Percentiles rank a stretch among this genome's conserved stretches.
phyloP scores from a whole-genome alignment of 2,888 invertebrate species.

The Galerucella nymphaeae region DNA sequence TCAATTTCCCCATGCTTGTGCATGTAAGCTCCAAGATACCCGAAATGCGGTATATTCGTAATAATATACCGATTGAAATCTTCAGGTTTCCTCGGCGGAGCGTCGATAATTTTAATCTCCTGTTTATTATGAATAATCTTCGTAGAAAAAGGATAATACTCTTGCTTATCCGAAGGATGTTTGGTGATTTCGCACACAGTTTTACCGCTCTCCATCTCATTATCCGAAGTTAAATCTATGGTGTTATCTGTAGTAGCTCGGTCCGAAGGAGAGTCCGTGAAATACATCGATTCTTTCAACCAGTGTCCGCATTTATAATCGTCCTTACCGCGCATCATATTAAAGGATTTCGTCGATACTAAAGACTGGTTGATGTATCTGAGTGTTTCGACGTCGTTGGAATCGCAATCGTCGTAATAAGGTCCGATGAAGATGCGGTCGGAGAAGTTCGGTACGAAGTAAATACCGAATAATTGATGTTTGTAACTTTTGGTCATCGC shows the following conservation, averaged over 20 bases:
- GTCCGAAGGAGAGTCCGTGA: background rate
- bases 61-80: conserved; percentile 54
- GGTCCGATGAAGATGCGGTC: conserved; percentile 63
- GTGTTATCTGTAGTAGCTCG: conserved; percentile 26
- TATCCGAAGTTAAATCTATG: conserved; percentile 45
- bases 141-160: background rate
- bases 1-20: conserved; percentile 48
- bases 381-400: conserved; percentile 58
- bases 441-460: conserved; percentile 55
- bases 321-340: conserved; percentile 53
- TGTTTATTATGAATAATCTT: conserved; percentile 37
- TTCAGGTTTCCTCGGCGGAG: conserved; percentile 40
- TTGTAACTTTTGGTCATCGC: conserved; percentile 49
- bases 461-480: conserved; percentile 59
- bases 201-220: conserved; percentile 1
- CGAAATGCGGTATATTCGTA: conserved; percentile 57
- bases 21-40: conserved; percentile 55
- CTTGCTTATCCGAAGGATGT: background rate
- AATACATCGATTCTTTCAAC: conserved; percentile 40
- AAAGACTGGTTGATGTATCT: conserved; percentile 56
- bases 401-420: conserved; percentile 48
- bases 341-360: conserved; percentile 54
- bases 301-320: conserved; percentile 47
- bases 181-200: background rate
- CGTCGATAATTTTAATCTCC: conserved; percentile 40